A percentile compares a stretch with the other conserved stretches of the same genome.
These are phyloP conservation scores for Tholera decimalis DNA, from an alignment of 2,888 invertebrate species.

Conservation along the genomic window DNA sequence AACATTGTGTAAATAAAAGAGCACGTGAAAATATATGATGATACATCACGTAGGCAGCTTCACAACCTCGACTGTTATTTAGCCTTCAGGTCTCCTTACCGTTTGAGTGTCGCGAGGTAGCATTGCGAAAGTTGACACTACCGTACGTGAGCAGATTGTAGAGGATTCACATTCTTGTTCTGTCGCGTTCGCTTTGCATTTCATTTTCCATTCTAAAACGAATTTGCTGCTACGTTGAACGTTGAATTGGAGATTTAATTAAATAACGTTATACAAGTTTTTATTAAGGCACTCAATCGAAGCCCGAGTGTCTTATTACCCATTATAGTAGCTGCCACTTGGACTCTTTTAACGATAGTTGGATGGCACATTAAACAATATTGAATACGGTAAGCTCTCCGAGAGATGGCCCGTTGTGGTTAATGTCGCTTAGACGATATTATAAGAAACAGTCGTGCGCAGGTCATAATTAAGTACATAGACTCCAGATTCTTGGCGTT, in stretches of 20 bases:
- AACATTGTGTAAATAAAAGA: slow-evolving; percentile 29
- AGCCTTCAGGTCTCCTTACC: slow-evolving; percentile 87
- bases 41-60: slow-evolving; percentile 75
- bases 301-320: slow-evolving; percentile 63
- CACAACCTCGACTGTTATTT: slow-evolving; percentile 78
- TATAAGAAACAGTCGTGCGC: slow-evolving; percentile 76
- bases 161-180: slow-evolving; percentile 81
- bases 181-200: slow-evolving; percentile 77
- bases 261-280: slow-evolving; percentile 69
- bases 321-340: slow-evolving; percentile 64
- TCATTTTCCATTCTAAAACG: slow-evolving; percentile 79
- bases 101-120: slow-evolving; percentile 86
- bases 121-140: slow-evolving; percentile 90
- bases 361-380: slow-evolving; percentile 71
- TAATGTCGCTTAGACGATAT: slow-evolving; percentile 68
- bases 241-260: slow-evolving; percentile 63
- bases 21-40: slow-evolving; percentile 57
- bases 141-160: slow-evolving; percentile 86
- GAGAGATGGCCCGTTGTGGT: slow-evolving; percentile 64
- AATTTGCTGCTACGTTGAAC: slow-evolving; percentile 64
- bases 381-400: slow-evolving; percentile 67
- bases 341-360: slow-evolving; percentile 66
- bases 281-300: slow-evolving; percentile 65
- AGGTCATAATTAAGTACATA: slow-evolving; percentile 75
- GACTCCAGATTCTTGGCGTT: slow-evolving; percentile 77